Percentiles rank a stretch among this genome's conserved stretches.
These are phyloP conservation scores for Leptoteleia sp. DNA, from an alignment of 1,140 invertebrate species.

Conservation along the genomic window DNA sequence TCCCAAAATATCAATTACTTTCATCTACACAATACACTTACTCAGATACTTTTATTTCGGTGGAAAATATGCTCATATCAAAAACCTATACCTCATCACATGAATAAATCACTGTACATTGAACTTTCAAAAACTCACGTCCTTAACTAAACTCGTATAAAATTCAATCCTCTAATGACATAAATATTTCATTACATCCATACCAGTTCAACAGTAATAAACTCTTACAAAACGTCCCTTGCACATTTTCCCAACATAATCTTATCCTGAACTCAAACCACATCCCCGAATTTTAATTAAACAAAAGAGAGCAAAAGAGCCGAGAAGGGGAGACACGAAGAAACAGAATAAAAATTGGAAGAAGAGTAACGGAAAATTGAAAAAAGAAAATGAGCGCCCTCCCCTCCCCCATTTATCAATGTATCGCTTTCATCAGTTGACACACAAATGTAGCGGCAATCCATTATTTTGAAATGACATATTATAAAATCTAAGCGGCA, in stretches of 20 bases:
- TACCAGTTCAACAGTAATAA: slow-evolving; percentile 44
- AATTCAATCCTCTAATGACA: slow-evolving; percentile 34
- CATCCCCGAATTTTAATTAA: slow-evolving; percentile 19
- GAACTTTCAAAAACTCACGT: slow-evolving; percentile 19
- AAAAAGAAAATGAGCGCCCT: slow-evolving; percentile 29
- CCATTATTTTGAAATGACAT: slow-evolving; percentile 62
- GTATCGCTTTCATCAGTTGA: slow-evolving; percentile 55
- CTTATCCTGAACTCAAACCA: slow-evolving; percentile 4
- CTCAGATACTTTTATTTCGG: slow-evolving; percentile 5
- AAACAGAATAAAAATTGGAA: neutral
- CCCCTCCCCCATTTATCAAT: slow-evolving; percentile 49
- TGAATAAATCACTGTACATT: slow-evolving; percentile 29
- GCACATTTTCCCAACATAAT: slow-evolving; percentile 30
- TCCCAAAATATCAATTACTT: slow-evolving; percentile 22
- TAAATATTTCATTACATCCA: slow-evolving; percentile 37
- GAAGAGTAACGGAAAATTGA: slow-evolving; percentile 13
- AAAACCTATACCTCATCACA: slow-evolving; percentile 20
- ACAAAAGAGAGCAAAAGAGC: slow-evolving; percentile 8
- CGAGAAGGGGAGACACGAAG: neutral
- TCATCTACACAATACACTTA: slow-evolving; percentile 13
- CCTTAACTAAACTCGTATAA: slow-evolving; percentile 37
- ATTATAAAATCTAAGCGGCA: slow-evolving; percentile 64
- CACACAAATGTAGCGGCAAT: slow-evolving; percentile 55
- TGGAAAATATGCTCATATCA: slow-evolving; percentile 31
- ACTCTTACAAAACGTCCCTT: slow-evolving; percentile 25